Evolutionary conservation across 2,797 vertebrate genomes (phyloP), one percentile per base, ranked within the genome.

Genomic region (Anabas testudineus): DNA sequence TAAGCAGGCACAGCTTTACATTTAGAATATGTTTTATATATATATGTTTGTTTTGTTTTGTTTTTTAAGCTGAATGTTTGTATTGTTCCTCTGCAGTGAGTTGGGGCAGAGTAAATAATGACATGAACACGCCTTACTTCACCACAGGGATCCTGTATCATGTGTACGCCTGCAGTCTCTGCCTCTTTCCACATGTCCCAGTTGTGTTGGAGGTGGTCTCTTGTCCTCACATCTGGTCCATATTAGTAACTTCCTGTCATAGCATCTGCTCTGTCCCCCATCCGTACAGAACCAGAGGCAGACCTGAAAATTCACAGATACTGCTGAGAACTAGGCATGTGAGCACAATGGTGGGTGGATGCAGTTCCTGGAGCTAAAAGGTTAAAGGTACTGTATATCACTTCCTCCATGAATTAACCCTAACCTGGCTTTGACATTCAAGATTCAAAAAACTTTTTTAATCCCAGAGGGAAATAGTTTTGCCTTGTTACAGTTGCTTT

Each of bases 161-260:
- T 34, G 15, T 67, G 18, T 53, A n/a, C 52, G 36, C 84, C 70
- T 76, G 51, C 53, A 74, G 65, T 75, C 32, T 5, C 60, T 49
- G 61, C 67, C 62, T 61, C 54, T 21, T 9, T 71, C 70, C 78
- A 65, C 71, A 55, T 80, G 73, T 80, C 83, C 79, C 86, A 85
- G 82, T 87, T 90, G 80, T 81, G 70, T 84, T 26, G 72, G 89
- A 83, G 81, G 84, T 78, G 87, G 86, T 80, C 81, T 78, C 54
- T 66, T 62, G 78, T 84, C 88, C 64, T 77, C 86, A 93, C 93
- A 95, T 95, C 92, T 95, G 94, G 92, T 92, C 78, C 81, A 74
- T 47, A 87, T 94, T 94, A 94, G 91, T 70, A 75, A 91, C 91
- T 93, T 94, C 93, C 93, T 94, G 92, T 90, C 83, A 55, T 80